phyloP scores from a whole-genome alignment of 1,140 invertebrate genomes.

The Drosophila jambulina region DNA sequence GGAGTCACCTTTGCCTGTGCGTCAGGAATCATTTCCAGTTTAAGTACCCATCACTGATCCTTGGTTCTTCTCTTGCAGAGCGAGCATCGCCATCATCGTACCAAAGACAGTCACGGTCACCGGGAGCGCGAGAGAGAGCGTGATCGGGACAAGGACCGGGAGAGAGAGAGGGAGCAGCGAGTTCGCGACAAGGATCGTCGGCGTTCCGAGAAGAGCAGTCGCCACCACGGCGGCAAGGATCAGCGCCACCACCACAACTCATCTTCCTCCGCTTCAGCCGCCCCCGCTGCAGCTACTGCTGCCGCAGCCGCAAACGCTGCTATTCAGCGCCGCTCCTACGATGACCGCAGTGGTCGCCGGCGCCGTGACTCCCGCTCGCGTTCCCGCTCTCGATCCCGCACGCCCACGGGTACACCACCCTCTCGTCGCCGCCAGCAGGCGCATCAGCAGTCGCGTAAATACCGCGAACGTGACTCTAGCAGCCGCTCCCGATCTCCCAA shows the following conservation, averaged over 20 bases:
- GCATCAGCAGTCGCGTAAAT: constrained; percentile 45
- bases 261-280: constrained; percentile 21
- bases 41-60: background rate
- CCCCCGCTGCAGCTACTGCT: constrained; percentile 5
- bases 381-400: constrained; percentile 60
- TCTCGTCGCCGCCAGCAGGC: constrained; percentile 24
- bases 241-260: constrained; percentile 51
- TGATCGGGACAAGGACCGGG: constrained; percentile 35
- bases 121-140: constrained; percentile 51
- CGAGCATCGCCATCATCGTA: constrained; percentile 53
- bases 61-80: constrained; percentile 15
- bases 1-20: background rate
- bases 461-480: constrained; percentile 60
- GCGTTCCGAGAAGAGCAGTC: constrained; percentile 29
- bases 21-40: background rate
- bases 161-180: constrained; percentile 45
- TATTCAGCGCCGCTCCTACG: constrained; percentile 51
- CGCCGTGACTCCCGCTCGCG: constrained; percentile 50
- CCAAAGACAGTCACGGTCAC: constrained; percentile 64
- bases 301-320: constrained; percentile 21
- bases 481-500: constrained; percentile 61
- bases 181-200: constrained; percentile 26
- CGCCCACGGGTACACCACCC: constrained; percentile 49
- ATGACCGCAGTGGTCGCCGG: constrained; percentile 53
- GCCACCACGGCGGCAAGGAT: constrained; percentile 48